phyloP scores from a whole-genome alignment of 2,888 invertebrate species.

The Tenthredo distinguenda region DNA sequence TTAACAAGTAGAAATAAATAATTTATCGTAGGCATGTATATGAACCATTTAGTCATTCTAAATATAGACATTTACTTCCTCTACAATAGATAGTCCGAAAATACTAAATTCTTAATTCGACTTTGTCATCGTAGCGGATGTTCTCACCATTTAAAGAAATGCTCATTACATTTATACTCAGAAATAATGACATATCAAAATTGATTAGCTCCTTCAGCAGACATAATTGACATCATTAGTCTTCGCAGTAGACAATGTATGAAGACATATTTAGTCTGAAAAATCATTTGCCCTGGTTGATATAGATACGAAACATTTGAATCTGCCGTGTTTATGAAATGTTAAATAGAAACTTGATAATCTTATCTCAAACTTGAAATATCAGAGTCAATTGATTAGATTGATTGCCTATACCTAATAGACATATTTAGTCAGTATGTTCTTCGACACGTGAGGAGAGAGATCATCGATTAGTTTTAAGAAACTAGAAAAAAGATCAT shows the following conservation, averaged over 20 bases:
- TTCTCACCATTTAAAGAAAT: not conserved
- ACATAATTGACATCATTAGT: not conserved
- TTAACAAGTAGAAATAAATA: not conserved
- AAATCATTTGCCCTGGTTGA: not conserved
- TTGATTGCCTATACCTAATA: not conserved
- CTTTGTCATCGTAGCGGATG: not conserved
- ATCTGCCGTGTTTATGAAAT: not conserved
- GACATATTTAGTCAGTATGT: not conserved
- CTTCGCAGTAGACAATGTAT: not conserved
- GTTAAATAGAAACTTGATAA: not conserved
- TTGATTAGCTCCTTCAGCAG: not conserved
- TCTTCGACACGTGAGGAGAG: not conserved
- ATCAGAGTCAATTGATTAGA: not conserved
- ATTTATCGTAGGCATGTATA: not conserved
- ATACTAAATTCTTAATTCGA: not conserved
- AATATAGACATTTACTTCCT: not conserved
- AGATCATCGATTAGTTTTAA: not conserved
- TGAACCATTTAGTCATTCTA: not conserved
- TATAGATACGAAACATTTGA: not conserved
- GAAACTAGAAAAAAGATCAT: not conserved
- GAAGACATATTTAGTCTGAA: not conserved
- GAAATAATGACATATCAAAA: not conserved
- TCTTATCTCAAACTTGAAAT: conserved; percentile 2
- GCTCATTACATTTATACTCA: not conserved
- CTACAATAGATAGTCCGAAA: not conserved